Evolutionary conservation across 2,113 vertebrate species (phyloP).

Genomic region (Pachypanchax playfairii): DNA sequence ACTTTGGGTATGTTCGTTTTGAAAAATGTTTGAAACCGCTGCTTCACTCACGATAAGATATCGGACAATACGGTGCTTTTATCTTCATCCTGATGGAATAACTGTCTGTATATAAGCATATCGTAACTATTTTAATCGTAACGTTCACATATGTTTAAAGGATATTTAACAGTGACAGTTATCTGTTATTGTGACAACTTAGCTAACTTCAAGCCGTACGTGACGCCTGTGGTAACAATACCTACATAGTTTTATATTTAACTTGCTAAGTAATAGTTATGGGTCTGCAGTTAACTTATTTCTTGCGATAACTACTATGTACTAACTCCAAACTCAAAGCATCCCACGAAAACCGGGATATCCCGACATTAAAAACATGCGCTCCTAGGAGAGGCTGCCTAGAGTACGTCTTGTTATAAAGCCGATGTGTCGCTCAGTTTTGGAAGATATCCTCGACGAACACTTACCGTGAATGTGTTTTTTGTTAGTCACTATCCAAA

Average conservation of each 20-base stretch:
- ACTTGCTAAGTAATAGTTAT: neutral
- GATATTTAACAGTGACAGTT: too few relatives aligned
- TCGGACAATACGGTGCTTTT: too few relatives aligned
- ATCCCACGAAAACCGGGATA: slow-evolving; percentile 30
- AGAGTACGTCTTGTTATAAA: slow-evolving; percentile 50
- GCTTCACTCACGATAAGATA: neutral
- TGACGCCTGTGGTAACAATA: too few relatives aligned
- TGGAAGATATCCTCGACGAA: slow-evolving; percentile 35
- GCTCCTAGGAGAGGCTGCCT: slow-evolving; percentile 66
- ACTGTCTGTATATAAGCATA: too few relatives aligned
- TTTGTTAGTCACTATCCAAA: slow-evolving; percentile 46
- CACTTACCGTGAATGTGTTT: slow-evolving; percentile 55
- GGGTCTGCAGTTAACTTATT: neutral
- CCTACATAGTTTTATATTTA: neutral
- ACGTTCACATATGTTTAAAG: too few relatives aligned
- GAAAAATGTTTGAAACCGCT: neutral
- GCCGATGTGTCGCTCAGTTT: slow-evolving; percentile 65
- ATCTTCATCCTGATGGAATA: too few relatives aligned
- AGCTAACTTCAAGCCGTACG: too few relatives aligned
- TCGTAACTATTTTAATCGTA: too few relatives aligned
- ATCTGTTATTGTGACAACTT: too few relatives aligned
- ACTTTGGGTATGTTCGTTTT: slow-evolving; percentile 68
- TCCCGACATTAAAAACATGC: slow-evolving; percentile 42
- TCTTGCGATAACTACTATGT: neutral
- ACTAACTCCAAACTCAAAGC: neutral